phyloP scores from a whole-genome alignment of 2,888 invertebrate genomes.

The Chouioia cunea region DNA sequence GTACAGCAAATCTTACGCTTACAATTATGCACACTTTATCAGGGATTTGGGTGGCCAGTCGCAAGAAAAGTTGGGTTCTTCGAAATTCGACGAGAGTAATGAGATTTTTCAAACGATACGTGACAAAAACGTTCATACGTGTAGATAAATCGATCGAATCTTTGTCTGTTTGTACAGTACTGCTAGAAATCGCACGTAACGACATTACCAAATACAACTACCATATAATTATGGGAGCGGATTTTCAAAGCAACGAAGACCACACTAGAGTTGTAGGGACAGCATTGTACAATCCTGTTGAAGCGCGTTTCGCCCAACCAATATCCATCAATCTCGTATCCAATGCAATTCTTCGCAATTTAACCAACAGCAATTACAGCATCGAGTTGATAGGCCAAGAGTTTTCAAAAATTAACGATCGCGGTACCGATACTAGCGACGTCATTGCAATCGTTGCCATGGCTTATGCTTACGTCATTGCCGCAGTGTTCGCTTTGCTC shows the following conservation, averaged over 20 bases:
- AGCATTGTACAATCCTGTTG: slow-evolving; percentile 69
- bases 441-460: neutral
- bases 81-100: slow-evolving; percentile 30
- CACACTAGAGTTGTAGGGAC: slow-evolving; percentile 51
- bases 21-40: slow-evolving; percentile 51
- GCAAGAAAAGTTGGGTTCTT: slow-evolving; percentile 25
- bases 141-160: too few species aligned
- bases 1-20: slow-evolving; percentile 38
- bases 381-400: slow-evolving; percentile 56
- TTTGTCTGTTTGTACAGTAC: neutral
- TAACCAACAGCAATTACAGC: slow-evolving; percentile 54
- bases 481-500: slow-evolving; percentile 32
- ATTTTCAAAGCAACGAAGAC: too few species aligned
- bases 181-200: neutral
- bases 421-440: neutral
- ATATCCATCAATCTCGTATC: slow-evolving; percentile 70
- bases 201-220: too few species aligned
- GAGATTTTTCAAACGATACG: neutral
- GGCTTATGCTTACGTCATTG: neutral
- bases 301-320: slow-evolving; percentile 71
- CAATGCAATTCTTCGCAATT: slow-evolving; percentile 66
- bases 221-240: too few species aligned
- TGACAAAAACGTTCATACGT: too few species aligned
- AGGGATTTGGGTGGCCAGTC: slow-evolving; percentile 50
- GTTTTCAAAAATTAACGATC: slow-evolving; percentile 45